Percentiles rank a stretch among this genome's conserved stretches.
Conservation (phyloP, 1,140 invertebrate species). For the Micrasema minimum region DNA sequence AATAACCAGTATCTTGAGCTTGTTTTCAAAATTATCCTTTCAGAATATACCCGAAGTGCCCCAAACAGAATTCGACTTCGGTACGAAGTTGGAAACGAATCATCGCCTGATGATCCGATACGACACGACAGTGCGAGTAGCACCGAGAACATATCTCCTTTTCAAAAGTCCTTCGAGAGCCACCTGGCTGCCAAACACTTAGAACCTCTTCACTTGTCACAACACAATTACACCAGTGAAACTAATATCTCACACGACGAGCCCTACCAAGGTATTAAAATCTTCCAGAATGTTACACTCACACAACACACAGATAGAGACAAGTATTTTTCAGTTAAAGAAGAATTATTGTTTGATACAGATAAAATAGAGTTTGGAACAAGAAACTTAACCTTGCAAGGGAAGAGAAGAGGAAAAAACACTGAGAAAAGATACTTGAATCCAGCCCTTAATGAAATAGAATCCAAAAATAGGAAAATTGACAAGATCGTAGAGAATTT, state of each 20-base stretch:
- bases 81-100: constrained; percentile 47
- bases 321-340: constrained; percentile 35
- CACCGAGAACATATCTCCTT: constrained; percentile 47
- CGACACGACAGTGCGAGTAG: constrained; percentile 49
- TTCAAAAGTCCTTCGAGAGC: constrained; percentile 47
- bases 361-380: constrained; percentile 37
- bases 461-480: constrained; percentile 52
- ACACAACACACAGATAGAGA: constrained; percentile 37
- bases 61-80: constrained; percentile 49
- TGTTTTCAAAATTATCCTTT: no score
- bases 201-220: neutral
- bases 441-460: constrained; percentile 48
- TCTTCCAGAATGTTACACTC: constrained; percentile 38
- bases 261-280: constrained; percentile 45
- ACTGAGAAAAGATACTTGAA: constrained; percentile 44
- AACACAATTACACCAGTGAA: constrained; percentile 22
- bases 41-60: constrained; percentile 52
- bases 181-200: constrained; percentile 39
- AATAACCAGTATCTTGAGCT: no score
- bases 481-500: constrained; percentile 52
- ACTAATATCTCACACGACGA: constrained; percentile 39
- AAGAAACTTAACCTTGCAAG: constrained; percentile 10
- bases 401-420: constrained; percentile 40
- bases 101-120: constrained; percentile 40
- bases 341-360: constrained; percentile 44